phyloP scores from a whole-genome alignment of 2,888 invertebrate species.

The Auanema freiburgensis region DNA sequence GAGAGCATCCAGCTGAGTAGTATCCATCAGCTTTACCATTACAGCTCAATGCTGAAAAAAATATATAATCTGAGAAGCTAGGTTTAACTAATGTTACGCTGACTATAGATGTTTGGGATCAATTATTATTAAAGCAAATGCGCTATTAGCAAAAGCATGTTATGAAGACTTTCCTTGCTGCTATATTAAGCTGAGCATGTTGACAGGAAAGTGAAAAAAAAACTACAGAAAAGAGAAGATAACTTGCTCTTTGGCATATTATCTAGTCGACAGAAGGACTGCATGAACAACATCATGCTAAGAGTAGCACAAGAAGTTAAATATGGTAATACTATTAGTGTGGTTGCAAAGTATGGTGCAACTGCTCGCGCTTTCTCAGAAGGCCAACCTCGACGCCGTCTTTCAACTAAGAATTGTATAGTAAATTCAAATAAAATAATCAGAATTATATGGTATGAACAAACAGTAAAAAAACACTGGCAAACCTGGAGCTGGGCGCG shows the following conservation, averaged over 20 bases:
- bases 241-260: not conserved
- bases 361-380: constrained; percentile 9
- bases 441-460: no score
- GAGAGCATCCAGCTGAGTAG: constrained; percentile 43
- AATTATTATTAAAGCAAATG: constrained; percentile 1
- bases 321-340: constrained; percentile 18
- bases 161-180: no score
- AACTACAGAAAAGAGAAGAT: no score
- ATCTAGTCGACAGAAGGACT: constrained; percentile 15
- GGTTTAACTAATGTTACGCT: no score
- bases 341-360: constrained; percentile 20
- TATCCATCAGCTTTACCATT: constrained; percentile 44
- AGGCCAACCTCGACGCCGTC: not conserved
- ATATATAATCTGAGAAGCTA: not conserved
- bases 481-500: no score
- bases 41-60: constrained; percentile 29
- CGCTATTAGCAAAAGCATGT: no score
- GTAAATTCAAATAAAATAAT: no score
- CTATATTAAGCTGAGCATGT: not conserved
- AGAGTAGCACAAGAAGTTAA: constrained; percentile 17
- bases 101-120: no score
- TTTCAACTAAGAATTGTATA: no score
- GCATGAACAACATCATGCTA: constrained; percentile 15
- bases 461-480: no score
- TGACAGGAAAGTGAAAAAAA: not conserved